Conservation (phyloP, 2,797 vertebrate species). For the Eptatretus atami region DNA sequence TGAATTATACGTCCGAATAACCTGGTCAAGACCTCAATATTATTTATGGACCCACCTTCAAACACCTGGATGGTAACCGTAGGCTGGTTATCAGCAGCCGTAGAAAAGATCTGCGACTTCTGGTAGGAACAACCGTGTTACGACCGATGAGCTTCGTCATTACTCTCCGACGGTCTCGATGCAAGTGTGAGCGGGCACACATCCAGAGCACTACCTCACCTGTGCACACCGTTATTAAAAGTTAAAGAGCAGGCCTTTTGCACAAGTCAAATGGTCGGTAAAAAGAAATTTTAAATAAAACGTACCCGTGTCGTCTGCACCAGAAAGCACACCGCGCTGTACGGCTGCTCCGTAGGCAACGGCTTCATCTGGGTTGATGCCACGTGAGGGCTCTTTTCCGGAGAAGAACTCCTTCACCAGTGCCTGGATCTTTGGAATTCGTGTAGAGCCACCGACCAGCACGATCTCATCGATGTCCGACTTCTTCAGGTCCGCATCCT, state of each 20-base stretch:
- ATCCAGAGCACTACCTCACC: slow-evolving; percentile 65
- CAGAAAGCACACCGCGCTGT: slow-evolving; percentile 66
- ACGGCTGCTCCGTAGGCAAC: slow-evolving; percentile 76
- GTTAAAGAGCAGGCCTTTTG: too few relatives aligned
- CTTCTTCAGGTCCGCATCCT: slow-evolving; percentile 66
- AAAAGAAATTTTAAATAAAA: too few relatives aligned
- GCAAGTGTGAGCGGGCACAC: slow-evolving; percentile 70
- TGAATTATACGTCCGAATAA: background rate
- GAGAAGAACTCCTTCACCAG: slow-evolving; percentile 85
- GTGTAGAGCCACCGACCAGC: slow-evolving; percentile 67
- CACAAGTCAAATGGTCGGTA: too few relatives aligned
- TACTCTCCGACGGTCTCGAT: slow-evolving; percentile 80
- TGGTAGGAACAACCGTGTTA: slow-evolving; percentile 74
- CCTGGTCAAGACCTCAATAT: background rate
- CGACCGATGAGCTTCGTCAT: slow-evolving; percentile 91
- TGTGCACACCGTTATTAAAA: slow-evolving; percentile 10
- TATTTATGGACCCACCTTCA: slow-evolving; percentile 27
- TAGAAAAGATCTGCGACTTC: slow-evolving; percentile 86
- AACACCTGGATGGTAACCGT: slow-evolving; percentile 89
- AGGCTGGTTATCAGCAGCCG: slow-evolving; percentile 70
- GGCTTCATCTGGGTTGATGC: slow-evolving; percentile 79
- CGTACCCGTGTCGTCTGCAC: slow-evolving; percentile 59
- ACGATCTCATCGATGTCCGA: slow-evolving; percentile 77
- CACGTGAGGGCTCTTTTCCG: slow-evolving; percentile 71
- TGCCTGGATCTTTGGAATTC: slow-evolving; percentile 86